Evolutionary conservation across 2,113 vertebrate species (phyloP), one percentile per base, ranked within the genome.

Genomic region (Hyperopisus bebe): DNA sequence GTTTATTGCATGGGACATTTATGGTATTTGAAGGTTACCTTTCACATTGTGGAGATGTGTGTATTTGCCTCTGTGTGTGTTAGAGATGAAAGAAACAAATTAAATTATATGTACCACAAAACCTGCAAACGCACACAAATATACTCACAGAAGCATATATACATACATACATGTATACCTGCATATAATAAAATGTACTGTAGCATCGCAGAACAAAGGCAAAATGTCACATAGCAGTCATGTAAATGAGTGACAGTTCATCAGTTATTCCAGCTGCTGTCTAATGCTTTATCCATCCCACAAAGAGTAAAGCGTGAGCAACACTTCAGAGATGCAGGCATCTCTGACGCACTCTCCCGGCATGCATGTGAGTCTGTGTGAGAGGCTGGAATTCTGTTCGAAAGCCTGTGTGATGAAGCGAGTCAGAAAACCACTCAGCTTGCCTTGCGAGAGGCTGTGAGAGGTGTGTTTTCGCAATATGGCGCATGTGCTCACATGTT

Each of bases 1-100:
- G 98, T 98, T 98, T 98, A 98, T 97, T 97, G 97, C 97, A 96
- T 96, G 97, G 97, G 91, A 96, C 96, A 97, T 96, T 97, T 97
- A 96, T 98, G 98, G 97, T 97, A 98, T 98, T 98, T 99, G 98
- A 99, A 98, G 98, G 98, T 98, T 97, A 98, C 96, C 97, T 97
- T 97, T 97, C 98, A 98, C 97, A 99, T 98, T 98, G 98, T 97
- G 97, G 19, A 47, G 10, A 31, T 87, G 44, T 51, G 27, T 53
- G 27, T 35, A n/a, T 27, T 24, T 53, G 50, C n/a, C 3, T n/a
- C 15, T 47, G 82, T 86, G 80, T 55, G 50, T 53, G 17, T 10
- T n/a, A 44, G 19, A 47, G 1, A 24, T 42, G 8, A n/a, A 9
- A 2, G 1, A 84, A 84, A 50, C 84, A 27, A 50, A 86, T 82